Conservation (phyloP, 2,113 vertebrate genomes). For the Hemiscyllium ocellatum region DNA sequence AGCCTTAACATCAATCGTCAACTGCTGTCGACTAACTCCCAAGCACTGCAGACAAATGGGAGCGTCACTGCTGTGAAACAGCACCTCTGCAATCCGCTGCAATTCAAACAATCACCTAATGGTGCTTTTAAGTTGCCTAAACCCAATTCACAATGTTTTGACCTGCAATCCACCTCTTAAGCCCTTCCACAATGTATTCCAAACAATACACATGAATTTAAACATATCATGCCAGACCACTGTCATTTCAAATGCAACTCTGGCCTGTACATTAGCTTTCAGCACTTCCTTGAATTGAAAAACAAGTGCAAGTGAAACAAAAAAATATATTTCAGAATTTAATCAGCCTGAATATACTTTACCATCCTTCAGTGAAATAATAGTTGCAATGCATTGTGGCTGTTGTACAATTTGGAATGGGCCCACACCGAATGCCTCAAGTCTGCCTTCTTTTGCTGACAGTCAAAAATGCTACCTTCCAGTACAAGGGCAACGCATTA, state of each 20-base stretch:
- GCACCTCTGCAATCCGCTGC: conserved; percentile 30
- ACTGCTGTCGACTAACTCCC: conserved; percentile 40
- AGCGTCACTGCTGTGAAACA: neutral
- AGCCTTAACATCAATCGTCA: conserved; percentile 48
- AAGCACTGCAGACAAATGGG: conserved; percentile 46
- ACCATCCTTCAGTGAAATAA: neutral
- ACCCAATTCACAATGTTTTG: conserved; percentile 24
- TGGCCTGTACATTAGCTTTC: neutral
- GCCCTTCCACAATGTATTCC: neutral
- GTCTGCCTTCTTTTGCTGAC: neutral
- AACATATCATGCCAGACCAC: neutral
- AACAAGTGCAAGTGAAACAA: neutral
- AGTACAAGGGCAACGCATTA: neutral
- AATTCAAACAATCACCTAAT: conserved; percentile 49
- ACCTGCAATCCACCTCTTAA: conserved; percentile 1
- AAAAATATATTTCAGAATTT: neutral
- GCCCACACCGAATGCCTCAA: neutral
- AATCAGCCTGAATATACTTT: neutral
- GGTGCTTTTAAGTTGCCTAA: conserved; percentile 39
- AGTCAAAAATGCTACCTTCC: neutral
- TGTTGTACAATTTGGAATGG: neutral
- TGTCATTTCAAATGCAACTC: neutral
- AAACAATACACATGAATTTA: neutral
- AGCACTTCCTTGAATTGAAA: neutral
- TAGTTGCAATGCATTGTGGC: neutral